Percentiles rank a stretch among this genome's conserved stretches.
These are phyloP conservation scores for Sturmia bella DNA, from an alignment of 2,888 invertebrate species.

Conservation along the genomic window DNA sequence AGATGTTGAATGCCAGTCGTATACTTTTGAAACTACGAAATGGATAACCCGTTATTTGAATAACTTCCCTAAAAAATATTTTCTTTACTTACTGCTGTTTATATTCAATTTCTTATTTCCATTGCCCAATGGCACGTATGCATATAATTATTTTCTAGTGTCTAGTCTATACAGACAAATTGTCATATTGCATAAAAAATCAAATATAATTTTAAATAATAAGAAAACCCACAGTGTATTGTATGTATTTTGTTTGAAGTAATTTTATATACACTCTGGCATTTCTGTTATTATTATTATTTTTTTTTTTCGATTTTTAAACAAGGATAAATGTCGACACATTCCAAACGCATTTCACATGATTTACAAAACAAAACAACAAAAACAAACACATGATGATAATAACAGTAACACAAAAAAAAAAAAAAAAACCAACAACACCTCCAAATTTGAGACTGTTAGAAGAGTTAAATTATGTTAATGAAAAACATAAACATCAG, in stretches of 20 bases:
- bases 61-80: too few relatives aligned
- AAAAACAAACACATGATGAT: conserved; percentile 23
- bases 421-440: conserved; percentile 12
- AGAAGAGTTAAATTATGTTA: background rate
- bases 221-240: conserved; percentile 31
- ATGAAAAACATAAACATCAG: background rate
- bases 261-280: conserved; percentile 1
- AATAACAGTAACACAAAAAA: conserved; percentile 18
- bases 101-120: too few relatives aligned
- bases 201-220: conserved; percentile 22
- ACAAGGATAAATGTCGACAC: conserved; percentile 42
- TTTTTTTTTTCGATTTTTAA: conserved; percentile 28
- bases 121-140: too few relatives aligned
- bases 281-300: background rate
- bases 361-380: background rate
- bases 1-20: too few relatives aligned
- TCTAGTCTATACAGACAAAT: background rate
- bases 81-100: too few relatives aligned
- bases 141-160: too few relatives aligned
- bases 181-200: conserved; percentile 6
- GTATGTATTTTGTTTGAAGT: conserved; percentile 42
- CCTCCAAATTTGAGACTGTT: background rate
- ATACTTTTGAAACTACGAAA: too few relatives aligned
- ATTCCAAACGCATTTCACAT: too few relatives aligned
- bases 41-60: too few relatives aligned